phyloP scores from a whole-genome alignment of 2,888 invertebrate genomes.

The Hydrotaea cyrtoneurina region DNA sequence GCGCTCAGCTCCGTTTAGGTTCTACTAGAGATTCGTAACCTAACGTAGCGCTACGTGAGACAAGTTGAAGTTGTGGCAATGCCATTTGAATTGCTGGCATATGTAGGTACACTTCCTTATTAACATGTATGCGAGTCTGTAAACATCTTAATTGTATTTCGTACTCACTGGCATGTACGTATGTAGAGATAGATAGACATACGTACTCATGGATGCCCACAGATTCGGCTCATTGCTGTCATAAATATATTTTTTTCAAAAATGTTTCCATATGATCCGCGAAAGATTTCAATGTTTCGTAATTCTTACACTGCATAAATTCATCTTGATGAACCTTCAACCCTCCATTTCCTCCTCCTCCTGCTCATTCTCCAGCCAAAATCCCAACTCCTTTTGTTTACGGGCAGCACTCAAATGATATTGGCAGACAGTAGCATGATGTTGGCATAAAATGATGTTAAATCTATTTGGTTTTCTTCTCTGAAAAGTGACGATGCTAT shows the following conservation, averaged over 20 bases:
- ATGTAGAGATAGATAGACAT: no score
- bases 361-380: not conserved
- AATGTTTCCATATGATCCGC: not conserved
- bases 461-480: not conserved
- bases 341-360: not conserved
- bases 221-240: slow-evolving; percentile 13
- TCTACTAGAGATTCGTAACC: not conserved
- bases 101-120: slow-evolving; percentile 16
- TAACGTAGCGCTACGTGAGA: not conserved
- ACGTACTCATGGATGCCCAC: not conserved
- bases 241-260: slow-evolving; percentile 26
- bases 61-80: not conserved
- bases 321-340: slow-evolving; percentile 54
- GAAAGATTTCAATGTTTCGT: slow-evolving; percentile 54
- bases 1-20: not conserved
- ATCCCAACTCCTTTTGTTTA: not conserved
- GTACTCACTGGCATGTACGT: not conserved
- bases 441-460: slow-evolving; percentile 24
- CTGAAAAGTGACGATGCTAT: not conserved
- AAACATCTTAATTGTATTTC: not conserved
- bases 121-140: not conserved
- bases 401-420: not conserved
- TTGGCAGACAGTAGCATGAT: slow-evolving; percentile 16
- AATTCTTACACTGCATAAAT: slow-evolving; percentile 50
- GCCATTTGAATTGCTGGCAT: not conserved